phyloP scores from a whole-genome alignment of 2,888 invertebrate genomes.

The Linnaemya tessellans region DNA sequence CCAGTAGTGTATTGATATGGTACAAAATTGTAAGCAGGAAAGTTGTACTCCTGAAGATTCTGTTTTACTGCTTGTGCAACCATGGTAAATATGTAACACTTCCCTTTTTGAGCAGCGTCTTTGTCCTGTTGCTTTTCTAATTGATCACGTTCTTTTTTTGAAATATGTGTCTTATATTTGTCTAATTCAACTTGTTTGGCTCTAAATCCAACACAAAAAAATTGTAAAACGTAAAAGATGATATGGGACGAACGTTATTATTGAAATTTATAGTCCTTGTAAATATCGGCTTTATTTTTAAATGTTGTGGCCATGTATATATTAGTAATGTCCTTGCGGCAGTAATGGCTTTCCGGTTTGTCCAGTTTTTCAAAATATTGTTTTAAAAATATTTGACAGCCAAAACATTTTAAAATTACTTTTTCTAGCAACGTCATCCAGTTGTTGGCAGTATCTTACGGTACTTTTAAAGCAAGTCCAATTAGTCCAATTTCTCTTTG shows the following conservation, averaged over 20 bases:
- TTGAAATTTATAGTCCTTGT: slow-evolving; percentile 11
- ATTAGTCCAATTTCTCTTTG: too few relatives aligned
- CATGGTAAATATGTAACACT: too few relatives aligned
- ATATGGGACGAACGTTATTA: slow-evolving; percentile 6
- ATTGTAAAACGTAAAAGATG: slow-evolving; percentile 4
- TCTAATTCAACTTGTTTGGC: background rate
- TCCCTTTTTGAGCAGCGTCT: too few relatives aligned
- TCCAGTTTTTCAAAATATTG: slow-evolving; percentile 27
- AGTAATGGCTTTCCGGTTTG: slow-evolving; percentile 13
- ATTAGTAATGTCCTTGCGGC: slow-evolving; percentile 10
- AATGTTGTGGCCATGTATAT: background rate
- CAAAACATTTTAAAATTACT: too few relatives aligned
- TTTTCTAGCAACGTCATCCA: too few relatives aligned
- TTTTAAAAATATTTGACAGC: slow-evolving; percentile 20
- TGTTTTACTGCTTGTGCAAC: too few relatives aligned
- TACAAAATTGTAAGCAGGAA: too few relatives aligned
- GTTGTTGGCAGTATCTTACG: too few relatives aligned
- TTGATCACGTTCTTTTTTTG: background rate
- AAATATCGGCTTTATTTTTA: slow-evolving; percentile 1
- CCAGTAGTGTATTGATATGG: too few relatives aligned
- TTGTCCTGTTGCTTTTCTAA: background rate
- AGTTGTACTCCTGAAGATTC: too few relatives aligned
- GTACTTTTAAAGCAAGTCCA: too few relatives aligned
- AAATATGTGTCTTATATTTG: background rate
- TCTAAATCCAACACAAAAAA: slow-evolving; percentile 3